These are phyloP conservation scores for Phenacoccus solenopsis DNA, from an alignment of 1,140 invertebrate genomes.

Conservation along the genomic window DNA sequence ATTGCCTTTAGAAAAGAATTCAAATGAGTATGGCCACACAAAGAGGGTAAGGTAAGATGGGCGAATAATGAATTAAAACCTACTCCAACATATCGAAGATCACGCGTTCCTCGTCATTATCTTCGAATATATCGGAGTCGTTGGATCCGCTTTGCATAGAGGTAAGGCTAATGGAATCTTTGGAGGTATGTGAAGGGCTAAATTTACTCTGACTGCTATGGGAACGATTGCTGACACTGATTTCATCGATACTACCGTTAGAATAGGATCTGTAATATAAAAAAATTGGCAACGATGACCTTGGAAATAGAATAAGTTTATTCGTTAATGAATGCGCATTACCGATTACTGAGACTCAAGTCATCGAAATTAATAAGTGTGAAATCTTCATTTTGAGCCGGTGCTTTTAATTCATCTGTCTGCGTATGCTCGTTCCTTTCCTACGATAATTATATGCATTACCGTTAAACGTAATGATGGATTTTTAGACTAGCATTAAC, in stretches of 20 bases:
- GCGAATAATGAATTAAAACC: slow-evolving; percentile 15
- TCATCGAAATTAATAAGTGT: slow-evolving; percentile 7
- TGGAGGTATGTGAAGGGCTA: slow-evolving; percentile 5
- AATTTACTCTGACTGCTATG: slow-evolving; percentile 7
- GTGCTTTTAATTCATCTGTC: not conserved
- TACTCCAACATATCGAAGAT: slow-evolving; percentile 24
- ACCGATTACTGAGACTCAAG: not conserved
- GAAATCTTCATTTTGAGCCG: not conserved
- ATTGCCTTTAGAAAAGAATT: slow-evolving; percentile 24
- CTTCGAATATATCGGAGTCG: not conserved
- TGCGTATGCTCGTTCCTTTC: not conserved
- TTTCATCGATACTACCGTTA: slow-evolving; percentile 27
- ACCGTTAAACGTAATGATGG: not conserved
- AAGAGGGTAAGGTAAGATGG: not conserved
- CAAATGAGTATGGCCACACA: not conserved
- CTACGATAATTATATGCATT: not conserved
- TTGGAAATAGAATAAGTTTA: too few relatives aligned
- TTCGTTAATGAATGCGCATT: not conserved
- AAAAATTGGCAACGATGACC: too few relatives aligned
- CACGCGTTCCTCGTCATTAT: slow-evolving; percentile 22
- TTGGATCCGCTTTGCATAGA: slow-evolving; percentile 22
- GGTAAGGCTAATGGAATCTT: slow-evolving; percentile 22
- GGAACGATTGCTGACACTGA: slow-evolving; percentile 22
- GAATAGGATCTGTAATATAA: slow-evolving; percentile 23
- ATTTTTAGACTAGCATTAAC: not conserved